A percentile compares a stretch with the other conserved stretches of the same genome.
phyloP scores from a whole-genome alignment of 2,888 invertebrate genomes.

The Drosophila koepferae region DNA sequence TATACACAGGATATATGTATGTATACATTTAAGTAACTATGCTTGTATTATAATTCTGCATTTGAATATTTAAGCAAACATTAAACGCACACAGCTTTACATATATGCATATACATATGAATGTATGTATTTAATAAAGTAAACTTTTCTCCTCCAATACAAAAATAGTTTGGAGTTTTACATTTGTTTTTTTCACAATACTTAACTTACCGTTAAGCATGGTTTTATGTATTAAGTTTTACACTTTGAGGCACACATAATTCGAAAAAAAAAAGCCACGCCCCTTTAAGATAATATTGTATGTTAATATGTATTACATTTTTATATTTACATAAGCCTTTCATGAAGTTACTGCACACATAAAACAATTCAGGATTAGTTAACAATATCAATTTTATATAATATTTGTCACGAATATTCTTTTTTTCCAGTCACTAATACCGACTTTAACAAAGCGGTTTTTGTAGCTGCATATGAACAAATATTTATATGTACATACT shows the following conservation, averaged over 20 bases:
- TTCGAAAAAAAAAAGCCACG: constrained; percentile 2
- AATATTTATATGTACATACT: constrained; percentile 41
- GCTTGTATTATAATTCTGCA: neutral
- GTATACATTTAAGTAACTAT: neutral
- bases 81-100: neutral
- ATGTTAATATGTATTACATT: constrained; percentile 17
- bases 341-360: neutral
- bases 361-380: neutral
- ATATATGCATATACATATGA: neutral
- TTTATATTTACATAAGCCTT: neutral
- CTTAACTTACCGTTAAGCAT: constrained; percentile 3
- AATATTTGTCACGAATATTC: neutral
- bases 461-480: constrained; percentile 9
- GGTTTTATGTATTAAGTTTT: neutral
- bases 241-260: constrained; percentile 7
- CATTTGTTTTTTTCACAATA: neutral
- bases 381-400: neutral
- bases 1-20: neutral
- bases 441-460: constrained; percentile 10
- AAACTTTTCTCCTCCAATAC: neutral
- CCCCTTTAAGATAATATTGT: constrained; percentile 12
- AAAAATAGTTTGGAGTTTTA: no score
- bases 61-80: neutral
- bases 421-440: neutral
- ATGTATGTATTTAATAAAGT: neutral